These are phyloP conservation scores for Axis porcinus DNA, from an alignment of 2,113 vertebrate species.

Conservation along the genomic window DNA sequence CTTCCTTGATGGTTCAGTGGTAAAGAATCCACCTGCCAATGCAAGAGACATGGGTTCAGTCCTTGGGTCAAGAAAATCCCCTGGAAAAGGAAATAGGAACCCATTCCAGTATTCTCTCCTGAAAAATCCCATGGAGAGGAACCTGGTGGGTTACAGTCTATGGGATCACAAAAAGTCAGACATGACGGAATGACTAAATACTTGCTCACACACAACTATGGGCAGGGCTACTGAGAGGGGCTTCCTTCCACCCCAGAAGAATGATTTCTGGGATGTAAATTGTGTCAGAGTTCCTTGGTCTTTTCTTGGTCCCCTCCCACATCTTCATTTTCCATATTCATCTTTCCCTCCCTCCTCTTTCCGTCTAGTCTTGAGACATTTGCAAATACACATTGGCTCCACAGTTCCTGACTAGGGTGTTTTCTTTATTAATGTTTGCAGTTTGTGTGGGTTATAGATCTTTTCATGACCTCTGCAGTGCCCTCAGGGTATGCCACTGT, in stretches of 20 bases:
- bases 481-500: conserved; percentile 42
- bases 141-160: not conserved
- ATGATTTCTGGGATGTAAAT: not conserved
- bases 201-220: not conserved
- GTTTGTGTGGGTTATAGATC: not conserved
- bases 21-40: not conserved
- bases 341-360: not conserved
- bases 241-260: not conserved
- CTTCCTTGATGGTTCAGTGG: not conserved
- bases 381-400: not conserved
- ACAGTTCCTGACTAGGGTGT: conserved; percentile 5
- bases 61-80: not conserved
- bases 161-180: not conserved
- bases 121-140: not conserved
- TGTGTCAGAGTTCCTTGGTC: not conserved
- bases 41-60: not conserved
- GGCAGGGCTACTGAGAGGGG: not conserved
- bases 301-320: not conserved
- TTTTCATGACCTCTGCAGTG: conserved; percentile 42
- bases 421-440: conserved; percentile 39
- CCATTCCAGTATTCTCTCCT: not conserved
- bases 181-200: not conserved
- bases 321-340: not conserved
- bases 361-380: not conserved
- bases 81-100: not conserved